A percentile compares a stretch with the other conserved stretches of the same genome.
phyloP scores from a whole-genome alignment of 30 jellyfish, hydroid and myxozoan species.

The Sanderia malayensis region DNA sequence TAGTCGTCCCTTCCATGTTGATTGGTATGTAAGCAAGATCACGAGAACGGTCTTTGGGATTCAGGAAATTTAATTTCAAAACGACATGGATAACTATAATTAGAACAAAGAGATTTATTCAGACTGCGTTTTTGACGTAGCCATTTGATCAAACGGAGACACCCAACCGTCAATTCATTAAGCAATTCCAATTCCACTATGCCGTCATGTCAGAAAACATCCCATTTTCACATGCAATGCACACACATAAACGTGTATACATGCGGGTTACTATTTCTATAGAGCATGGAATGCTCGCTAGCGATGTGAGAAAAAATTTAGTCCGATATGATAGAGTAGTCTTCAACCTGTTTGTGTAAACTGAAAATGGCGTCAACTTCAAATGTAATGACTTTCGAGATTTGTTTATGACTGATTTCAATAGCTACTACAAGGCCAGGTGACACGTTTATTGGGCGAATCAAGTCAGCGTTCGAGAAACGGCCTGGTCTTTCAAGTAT shows the following conservation, averaged over 20 bases:
- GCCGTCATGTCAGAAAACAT: neutral
- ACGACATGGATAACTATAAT: neutral
- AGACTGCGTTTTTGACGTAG: neutral
- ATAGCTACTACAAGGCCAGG: neutral
- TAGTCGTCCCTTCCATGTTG: too few species aligned
- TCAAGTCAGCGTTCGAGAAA: neutral
- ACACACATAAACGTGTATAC: too few species aligned
- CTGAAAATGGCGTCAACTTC: neutral
- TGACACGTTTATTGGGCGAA: neutral
- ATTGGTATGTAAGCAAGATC: too few species aligned
- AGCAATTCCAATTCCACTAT: neutral
- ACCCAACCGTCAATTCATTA: slow-evolving; percentile 1
- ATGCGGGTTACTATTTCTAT: too few species aligned
- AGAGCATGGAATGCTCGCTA: too few species aligned
- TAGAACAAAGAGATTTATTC: too few species aligned
- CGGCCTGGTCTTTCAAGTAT: neutral
- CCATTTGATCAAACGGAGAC: neutral
- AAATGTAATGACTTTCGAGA: neutral
- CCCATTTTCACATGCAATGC: neutral
- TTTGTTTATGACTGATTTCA: neutral
- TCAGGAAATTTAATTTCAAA: too few species aligned
- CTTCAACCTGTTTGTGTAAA: neutral
- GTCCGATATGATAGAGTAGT: too few species aligned
- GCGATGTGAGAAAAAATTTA: too few species aligned
- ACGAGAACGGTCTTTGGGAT: too few species aligned